Conservation (phyloP, 2,113 vertebrate genomes). For the Galeopterus variegatus region DNA sequence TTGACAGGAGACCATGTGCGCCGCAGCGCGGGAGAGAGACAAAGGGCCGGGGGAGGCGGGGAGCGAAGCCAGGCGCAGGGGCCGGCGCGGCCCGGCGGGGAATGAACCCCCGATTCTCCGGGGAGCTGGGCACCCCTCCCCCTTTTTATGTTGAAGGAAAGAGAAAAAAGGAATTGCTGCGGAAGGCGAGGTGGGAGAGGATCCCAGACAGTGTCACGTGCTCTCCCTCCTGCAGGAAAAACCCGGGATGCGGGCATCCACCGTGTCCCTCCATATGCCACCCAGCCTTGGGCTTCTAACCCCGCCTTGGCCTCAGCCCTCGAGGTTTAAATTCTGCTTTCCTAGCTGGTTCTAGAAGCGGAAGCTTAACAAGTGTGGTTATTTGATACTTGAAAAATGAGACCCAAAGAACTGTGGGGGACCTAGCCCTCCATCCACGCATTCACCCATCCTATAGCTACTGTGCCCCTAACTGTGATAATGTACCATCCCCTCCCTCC, state of each 20-base stretch:
- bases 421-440: background rate
- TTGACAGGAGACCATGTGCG: conserved; percentile 87
- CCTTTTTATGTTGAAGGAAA: background rate
- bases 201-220: background rate
- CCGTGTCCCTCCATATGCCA: background rate
- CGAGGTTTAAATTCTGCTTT: conserved; percentile 23
- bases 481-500: background rate
- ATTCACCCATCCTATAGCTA: background rate
- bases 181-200: conserved; percentile 62
- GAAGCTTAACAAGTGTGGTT: conserved; percentile 4
- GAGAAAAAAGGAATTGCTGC: conserved; percentile 66
- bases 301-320: background rate
- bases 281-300: background rate
- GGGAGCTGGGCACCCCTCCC: conserved; percentile 48
- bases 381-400: conserved; percentile 29
- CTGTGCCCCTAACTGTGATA: background rate
- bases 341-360: conserved; percentile 29
- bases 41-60: conserved; percentile 83
- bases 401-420: background rate
- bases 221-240: background rate
- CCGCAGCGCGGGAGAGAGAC: conserved; percentile 82
- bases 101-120: conserved; percentile 80
- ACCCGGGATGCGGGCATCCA: background rate
- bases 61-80: conserved; percentile 71
- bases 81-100: background rate